Base-by-base conservation (phyloP, 1,140 invertebrate genomes). In the Drosophila murphyi region DNA sequence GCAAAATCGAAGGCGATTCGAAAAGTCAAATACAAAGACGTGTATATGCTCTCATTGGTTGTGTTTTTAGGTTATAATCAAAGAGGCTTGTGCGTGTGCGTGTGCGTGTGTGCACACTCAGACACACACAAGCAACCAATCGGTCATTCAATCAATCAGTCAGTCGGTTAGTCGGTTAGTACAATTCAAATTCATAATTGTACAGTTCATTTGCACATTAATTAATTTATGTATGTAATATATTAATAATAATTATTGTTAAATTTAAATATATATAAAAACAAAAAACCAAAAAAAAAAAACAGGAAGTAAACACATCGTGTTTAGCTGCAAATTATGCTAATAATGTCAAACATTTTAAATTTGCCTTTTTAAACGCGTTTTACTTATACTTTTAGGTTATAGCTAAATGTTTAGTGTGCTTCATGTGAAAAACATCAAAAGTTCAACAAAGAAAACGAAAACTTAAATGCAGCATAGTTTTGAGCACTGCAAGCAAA, bases 21-120 rank as follows among this genome's bases (percentile, higher is more conserved):
- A 87, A 80, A 90, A 80, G 76, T 82, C 85, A 81, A 88, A 88
- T 88, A 88, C 83, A 88, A 88, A 88, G 83, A 88, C 75, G 72
- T 90, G 80, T 86, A 90, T 76, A 92, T 92, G 91, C 91, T 92
- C 91, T 92, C 91, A 92, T 92, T 92, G 91, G 91, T 92, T 92
- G 91, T 92, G 91, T 91, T 92, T 92, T 92, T 92, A 92, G 91
- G 80, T 91, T 91, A 90, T 91, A 88, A 88, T 75, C 77, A 80
- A 90, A 89, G 55, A 63, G 68, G 80, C 73, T 80, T 80, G 65
- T 59, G 82, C 65, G 59, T 61, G 80, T 67, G 72, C 50, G 72
- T 63, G 80, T 68, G 72, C 59, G 72, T 52, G 45, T 28, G 54
- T 59, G 55, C 43, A 47, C 43, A 39, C 41, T n/a, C 39, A 63